These are phyloP conservation scores for Aphelinus certus DNA, from an alignment of 1,140 invertebrate species.

Conservation along the genomic window DNA sequence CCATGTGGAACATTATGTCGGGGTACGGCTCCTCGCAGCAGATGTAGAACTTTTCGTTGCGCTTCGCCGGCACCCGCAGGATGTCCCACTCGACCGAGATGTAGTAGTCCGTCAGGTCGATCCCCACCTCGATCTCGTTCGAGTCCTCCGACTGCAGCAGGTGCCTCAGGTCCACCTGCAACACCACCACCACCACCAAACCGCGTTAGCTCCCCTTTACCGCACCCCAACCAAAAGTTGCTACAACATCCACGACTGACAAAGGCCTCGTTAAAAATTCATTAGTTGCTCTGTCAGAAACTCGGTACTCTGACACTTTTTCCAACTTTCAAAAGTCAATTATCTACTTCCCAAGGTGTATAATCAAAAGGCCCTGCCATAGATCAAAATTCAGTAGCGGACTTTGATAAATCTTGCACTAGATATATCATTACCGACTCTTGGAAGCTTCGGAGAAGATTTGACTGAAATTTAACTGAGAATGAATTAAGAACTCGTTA, in stretches of 20 bases:
- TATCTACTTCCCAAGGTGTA: too few relatives aligned
- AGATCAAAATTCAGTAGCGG: too few relatives aligned
- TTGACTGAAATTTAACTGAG: too few relatives aligned
- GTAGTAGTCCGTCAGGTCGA: constrained; percentile 94
- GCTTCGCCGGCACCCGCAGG: constrained; percentile 85
- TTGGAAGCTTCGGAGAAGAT: too few relatives aligned
- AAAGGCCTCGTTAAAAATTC: constrained; percentile 5
- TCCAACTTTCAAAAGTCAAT: not conserved
- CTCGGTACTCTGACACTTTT: constrained; percentile 39
- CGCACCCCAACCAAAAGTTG: too few relatives aligned
- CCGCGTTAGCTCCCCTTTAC: too few relatives aligned
- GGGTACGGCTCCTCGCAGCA: constrained; percentile 92
- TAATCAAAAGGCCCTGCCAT: too few relatives aligned
- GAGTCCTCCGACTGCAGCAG: constrained; percentile 82
- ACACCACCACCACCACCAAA: constrained; percentile 31
- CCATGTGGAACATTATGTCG: constrained; percentile 98
- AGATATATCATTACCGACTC: too few relatives aligned
- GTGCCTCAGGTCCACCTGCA: constrained; percentile 87
- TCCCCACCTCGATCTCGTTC: constrained; percentile 85
- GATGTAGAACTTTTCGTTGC: constrained; percentile 90
- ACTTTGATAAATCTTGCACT: too few relatives aligned
- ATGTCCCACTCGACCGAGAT: constrained; percentile 98
- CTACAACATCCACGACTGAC: too few relatives aligned
- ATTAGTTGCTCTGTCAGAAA: constrained; percentile 39
- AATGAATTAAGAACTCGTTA: too few relatives aligned